Evolutionary conservation across 2,797 vertebrate species (phyloP), one percentile per base, ranked within the genome.

Genomic region (Thunnus albacares): DNA sequence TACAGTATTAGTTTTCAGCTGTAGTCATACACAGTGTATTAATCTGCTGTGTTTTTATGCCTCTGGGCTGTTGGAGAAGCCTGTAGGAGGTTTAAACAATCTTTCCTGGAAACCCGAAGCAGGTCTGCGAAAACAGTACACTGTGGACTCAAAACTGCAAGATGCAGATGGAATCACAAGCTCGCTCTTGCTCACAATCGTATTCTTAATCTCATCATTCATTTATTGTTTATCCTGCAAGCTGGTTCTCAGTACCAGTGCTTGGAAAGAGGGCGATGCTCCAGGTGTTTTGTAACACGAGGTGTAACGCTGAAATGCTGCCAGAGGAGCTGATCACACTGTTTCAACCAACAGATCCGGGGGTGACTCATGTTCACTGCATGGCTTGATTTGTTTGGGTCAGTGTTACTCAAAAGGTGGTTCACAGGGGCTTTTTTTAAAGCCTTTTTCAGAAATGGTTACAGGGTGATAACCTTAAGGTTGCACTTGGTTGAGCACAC

Each of bases 281-380:
- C 80, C 84, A 85, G 87, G 86, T 85, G 82, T 91, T 91, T 86
- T 80, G 87, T 88, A 90, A 92, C 77, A 82, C 0, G 60, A 88
- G 80, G 75, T 67, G 71, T 67, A 56, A 77, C 61, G 15, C 3
- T 79, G 81, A 90, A 75, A 59, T 35, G 56, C 73, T 84, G 88
- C 89, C 89, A 90, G 41, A 28, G 58, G 58, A 84, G 72, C 52
- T 24, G 73, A 90, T 87, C 82, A 81, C 35, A 33, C 67, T 3
- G 72, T 72, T 75, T 75, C 53, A 18, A 58, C 81, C 67, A 70
- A 66, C 55, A 74, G 70, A 81, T 75, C 47, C 63, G 59, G 20
- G 47, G 47, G 49, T 62, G 84, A 82, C 71, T 87, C 69, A 33
- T 70, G 58, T 80, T 88, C 70, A 30, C 28, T 60, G 63, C 80